A percentile compares a stretch with the other conserved stretches of the same genome.
Conservation (phyloP, 2,888 invertebrate species). For the Chymomyza caudatula region DNA sequence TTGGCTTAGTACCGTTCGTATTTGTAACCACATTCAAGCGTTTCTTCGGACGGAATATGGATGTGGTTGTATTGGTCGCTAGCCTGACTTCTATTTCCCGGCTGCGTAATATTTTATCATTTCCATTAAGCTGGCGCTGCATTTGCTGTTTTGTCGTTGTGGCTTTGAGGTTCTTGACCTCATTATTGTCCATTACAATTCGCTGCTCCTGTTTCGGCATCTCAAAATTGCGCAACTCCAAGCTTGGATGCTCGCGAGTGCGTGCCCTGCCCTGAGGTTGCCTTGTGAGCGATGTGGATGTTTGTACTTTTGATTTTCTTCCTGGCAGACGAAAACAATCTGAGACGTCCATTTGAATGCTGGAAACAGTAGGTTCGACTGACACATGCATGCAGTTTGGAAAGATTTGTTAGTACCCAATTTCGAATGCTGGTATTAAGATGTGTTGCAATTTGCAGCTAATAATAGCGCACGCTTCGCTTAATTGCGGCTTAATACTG, state of each 20-base stretch:
- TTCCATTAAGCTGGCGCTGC: not conserved
- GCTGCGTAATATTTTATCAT: not conserved
- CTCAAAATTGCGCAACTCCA: conserved; percentile 17
- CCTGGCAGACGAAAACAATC: conserved; percentile 3
- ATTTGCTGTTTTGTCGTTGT: not conserved
- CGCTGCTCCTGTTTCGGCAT: conserved; percentile 11
- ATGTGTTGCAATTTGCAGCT: no score
- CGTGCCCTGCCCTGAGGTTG: conserved; percentile 45
- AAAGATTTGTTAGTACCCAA: not conserved
- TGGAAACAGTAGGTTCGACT: conserved; percentile 30
- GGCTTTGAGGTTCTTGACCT: no score
- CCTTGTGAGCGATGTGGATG: conserved; percentile 46
- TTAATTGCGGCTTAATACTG: conserved; percentile 23
- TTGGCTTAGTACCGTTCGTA: conserved; percentile 19
- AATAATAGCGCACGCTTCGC: conserved; percentile 42
- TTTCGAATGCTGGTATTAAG: not conserved
- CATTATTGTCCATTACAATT: no score
- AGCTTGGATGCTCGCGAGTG: conserved; percentile 38
- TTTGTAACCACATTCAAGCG: conserved; percentile 28
- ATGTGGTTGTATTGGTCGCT: conserved; percentile 44
- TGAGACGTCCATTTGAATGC: conserved; percentile 43
- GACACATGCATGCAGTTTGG: not conserved
- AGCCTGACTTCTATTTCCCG: conserved; percentile 42
- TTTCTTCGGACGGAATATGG: conserved; percentile 45
- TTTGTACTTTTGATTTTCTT: conserved; percentile 21